Conservation (phyloP, 2,113 vertebrate genomes). For the Chlamydotis undulata region DNA sequence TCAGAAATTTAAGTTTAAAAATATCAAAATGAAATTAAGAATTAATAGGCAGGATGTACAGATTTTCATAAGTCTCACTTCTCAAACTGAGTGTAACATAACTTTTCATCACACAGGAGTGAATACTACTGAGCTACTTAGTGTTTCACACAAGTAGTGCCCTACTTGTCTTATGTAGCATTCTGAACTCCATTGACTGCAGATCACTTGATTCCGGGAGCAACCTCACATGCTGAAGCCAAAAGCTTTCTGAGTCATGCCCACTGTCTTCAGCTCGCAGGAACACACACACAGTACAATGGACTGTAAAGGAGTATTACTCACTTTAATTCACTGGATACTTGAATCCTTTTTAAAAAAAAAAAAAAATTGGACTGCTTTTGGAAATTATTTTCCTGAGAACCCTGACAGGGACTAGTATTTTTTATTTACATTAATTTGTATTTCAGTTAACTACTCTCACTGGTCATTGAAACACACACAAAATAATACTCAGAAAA, state of each 20-base stretch:
- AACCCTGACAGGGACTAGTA: accelerated
- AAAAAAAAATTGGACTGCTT: neutral
- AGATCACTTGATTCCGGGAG: neutral
- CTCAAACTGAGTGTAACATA: neutral
- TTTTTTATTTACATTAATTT: neutral
- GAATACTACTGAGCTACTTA: neutral
- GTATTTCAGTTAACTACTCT: neutral
- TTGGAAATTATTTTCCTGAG: neutral
- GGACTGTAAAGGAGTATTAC: neutral
- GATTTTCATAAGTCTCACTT: neutral
- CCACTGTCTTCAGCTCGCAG: neutral
- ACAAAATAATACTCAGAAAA: neutral
- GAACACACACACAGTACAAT: neutral
- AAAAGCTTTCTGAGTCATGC: neutral
- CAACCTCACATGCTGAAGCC: neutral
- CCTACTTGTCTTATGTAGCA: neutral
- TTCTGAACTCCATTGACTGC: neutral
- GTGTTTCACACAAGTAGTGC: neutral
- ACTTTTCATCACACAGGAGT: neutral
- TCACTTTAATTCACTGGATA: neutral
- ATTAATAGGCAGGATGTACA: neutral
- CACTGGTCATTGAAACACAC: neutral
- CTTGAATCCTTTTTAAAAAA: neutral
- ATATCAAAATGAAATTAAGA: neutral
- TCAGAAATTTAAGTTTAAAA: neutral